Evolutionary conservation across 2,888 invertebrate species (phyloP).

Genomic region (Amphipoea oculea): DNA sequence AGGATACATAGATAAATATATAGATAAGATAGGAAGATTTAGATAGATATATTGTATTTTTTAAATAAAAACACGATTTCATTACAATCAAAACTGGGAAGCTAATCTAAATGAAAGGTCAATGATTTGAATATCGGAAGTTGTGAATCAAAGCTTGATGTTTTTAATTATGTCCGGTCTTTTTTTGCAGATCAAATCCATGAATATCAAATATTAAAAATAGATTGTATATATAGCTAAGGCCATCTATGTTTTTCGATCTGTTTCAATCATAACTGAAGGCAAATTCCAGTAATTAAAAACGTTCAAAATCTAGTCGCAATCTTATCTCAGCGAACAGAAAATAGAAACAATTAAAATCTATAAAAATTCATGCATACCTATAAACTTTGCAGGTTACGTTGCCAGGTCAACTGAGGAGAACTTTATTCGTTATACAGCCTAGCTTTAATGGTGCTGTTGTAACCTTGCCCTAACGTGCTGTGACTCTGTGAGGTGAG

Average conservation of each 20-base stretch:
- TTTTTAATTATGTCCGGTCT: not conserved
- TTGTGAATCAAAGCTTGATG: not conserved
- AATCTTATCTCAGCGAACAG: too few species aligned
- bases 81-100: not conserved
- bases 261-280: not conserved
- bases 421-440: constrained; percentile 2
- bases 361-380: not conserved
- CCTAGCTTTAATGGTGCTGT: not conserved
- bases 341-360: too few species aligned
- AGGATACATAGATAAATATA: too few species aligned
- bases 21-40: too few species aligned
- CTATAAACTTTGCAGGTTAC: not conserved
- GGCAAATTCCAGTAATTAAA: too few species aligned
- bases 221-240: not conserved
- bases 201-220: not conserved
- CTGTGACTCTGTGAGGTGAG: not conserved
- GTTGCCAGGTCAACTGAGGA: not conserved
- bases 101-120: constrained; percentile 6
- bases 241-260: not conserved
- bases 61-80: not conserved
- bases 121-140: constrained; percentile 21
- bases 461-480: constrained; percentile 21
- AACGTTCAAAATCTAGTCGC: too few species aligned
- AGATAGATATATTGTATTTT: not conserved
- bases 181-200: not conserved